Evolutionary conservation across 2,888 invertebrate genomes (phyloP), one percentile per base, ranked within the genome.

Genomic region (Neoitamus cyanurus): DNA sequence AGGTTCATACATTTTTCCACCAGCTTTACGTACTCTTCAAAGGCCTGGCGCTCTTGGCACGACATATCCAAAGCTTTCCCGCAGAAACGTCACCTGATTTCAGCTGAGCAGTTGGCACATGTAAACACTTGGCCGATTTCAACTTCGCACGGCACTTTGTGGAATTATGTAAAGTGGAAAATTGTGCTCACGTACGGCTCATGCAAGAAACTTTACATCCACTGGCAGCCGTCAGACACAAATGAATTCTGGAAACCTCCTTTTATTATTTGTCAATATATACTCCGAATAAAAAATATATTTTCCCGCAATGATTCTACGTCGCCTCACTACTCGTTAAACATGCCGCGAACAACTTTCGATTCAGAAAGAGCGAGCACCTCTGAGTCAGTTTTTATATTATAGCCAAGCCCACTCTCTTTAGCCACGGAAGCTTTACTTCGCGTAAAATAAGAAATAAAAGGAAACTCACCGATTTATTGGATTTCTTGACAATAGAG

Each of bases 1-100:
- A 5, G 25, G 31, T 78, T 78, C 42, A 78, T 78, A 3, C 48
- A 25, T 25, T 78, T 78, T 30, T 78, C 78, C 15, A 78, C n/a
- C 48, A n/a, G 31, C 1, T 48, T n/a, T 9, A 78, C 78, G 15
- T 48, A 78, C 30, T 48, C 30, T 48, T 48, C 78, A 3, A 78
- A 78, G 11, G 15, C n/a, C 11, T 30, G 30, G 6, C 30, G 70
- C 31, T 70, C 30, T 31, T 70, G 30, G 11, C 7, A 4, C 13
- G 70, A 9, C 58, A 58, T 58, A 9, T 58, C 11, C 25, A 11
- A 58, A 58, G 58, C 48, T 48, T 48, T 48, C 9, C 15, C 4
- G n/a, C n/a, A 13, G 7, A 5, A 7, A n/a, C 48, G 48, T 48
- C 48, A 48, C 48, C 20, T 20, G 48, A 48, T 20, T 20, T 48